Evolutionary conservation across 2,797 vertebrate species (phyloP), one percentile per base, ranked within the genome.

Genomic region (Sebastes iracundus): DNA sequence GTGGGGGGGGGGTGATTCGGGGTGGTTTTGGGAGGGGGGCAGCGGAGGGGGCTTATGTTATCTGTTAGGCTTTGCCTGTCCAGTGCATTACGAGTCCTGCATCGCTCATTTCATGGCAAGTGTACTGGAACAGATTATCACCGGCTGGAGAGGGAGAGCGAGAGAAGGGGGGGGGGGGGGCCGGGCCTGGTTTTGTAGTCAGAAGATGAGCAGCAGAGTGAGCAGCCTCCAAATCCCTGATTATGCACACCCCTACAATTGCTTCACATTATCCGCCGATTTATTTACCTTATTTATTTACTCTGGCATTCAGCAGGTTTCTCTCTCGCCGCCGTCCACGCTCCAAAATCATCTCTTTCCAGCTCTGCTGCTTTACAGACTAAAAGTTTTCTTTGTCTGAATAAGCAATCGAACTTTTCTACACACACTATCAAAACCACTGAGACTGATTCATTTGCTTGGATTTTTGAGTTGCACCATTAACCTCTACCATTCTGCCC

Each of bases 91-190:
- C 75, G 69, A 93, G 92, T 75, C 92, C 88, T 90, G 89, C 88
- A 90, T 92, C 83, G 84, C 89, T 94, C 88, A 93, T 95, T 94
- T 95, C 90, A 93, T 93, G 93, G 92, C 90, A 87, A 90, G 90
- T 92, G 86, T 89, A 92, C 93, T 94, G 93, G 93, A 94, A 93
- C 92, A 93, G 93, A 94, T 95, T 95, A 94, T 90, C 77, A 88
- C 75, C 65, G 88, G 89, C 91, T 88, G 88, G 73, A 93, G 85
- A 87, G 85, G 74, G 75, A 22, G 69, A 62, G 68, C 5, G 83
- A 46, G 42, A 18, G 6, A 49, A 7, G 1, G 18, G 3, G 14
- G 33, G 53, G 10, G 73, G 63, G 28, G 72, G 76, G 56, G 77
- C n/a, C 4, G 14, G 80, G 80, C 59, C 81, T 74, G 78, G 87